These are phyloP conservation scores for Parazoanthus darwini DNA, from an alignment of 92 coral and sea anemone genomes.

Conservation along the genomic window DNA sequence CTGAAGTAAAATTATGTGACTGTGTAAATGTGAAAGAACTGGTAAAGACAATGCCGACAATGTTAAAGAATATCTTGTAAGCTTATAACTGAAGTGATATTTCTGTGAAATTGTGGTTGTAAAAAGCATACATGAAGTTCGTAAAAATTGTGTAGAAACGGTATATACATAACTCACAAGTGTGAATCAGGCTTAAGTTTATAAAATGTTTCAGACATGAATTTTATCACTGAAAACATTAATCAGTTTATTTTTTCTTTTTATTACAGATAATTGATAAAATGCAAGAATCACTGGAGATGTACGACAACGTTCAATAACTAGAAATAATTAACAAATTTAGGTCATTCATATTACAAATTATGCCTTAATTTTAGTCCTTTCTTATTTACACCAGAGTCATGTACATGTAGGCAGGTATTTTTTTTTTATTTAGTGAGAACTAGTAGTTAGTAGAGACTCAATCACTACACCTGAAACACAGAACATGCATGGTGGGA, in stretches of 20 bases:
- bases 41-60: neutral
- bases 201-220: neutral
- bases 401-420: neutral
- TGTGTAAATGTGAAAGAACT: neutral
- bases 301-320: slow-evolving; percentile 77
- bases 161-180: neutral
- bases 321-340: neutral
- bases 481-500: neutral
- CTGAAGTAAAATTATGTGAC: neutral
- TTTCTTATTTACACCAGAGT: too few relatives aligned
- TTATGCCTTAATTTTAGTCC: too few relatives aligned
- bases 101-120: neutral
- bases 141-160: too few relatives aligned
- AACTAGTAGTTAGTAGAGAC: neutral
- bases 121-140: too few relatives aligned
- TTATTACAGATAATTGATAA: slow-evolving; percentile 78
- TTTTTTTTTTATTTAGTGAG: neutral
- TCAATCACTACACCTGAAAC: too few relatives aligned
- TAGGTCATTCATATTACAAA: neutral
- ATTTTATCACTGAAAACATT: neutral
- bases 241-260: neutral
- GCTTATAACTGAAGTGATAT: too few relatives aligned
- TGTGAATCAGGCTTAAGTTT: neutral
- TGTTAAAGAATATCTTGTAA: neutral
- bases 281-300: slow-evolving; percentile 79